Evolutionary conservation across 2,113 vertebrate species (phyloP).

Genomic region (Lethenteron camtschaticum): DNA sequence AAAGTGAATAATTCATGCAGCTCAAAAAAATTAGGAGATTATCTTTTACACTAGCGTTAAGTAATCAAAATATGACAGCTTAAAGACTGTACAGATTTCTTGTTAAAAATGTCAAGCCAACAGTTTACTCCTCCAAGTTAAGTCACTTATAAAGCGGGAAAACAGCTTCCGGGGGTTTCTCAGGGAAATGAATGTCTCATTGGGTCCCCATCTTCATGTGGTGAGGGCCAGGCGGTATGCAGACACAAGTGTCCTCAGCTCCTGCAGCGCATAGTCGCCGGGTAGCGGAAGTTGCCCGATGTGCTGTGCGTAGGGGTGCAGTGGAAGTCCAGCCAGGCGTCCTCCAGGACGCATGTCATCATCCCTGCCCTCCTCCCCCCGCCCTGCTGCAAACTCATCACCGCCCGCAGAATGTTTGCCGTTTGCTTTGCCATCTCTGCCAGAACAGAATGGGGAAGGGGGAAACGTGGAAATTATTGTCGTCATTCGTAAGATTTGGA

Average conservation of each 20-base stretch:
- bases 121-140: background rate
- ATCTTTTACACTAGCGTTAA: background rate
- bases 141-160: background rate
- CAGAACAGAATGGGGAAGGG: background rate
- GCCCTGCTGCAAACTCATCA: slow-evolving; percentile 53
- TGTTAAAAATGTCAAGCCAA: background rate
- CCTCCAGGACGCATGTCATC: slow-evolving; percentile 8
- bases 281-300: slow-evolving; percentile 69
- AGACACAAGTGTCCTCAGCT: slow-evolving; percentile 63
- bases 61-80: slow-evolving; percentile 6
- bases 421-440: slow-evolving; percentile 85
- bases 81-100: background rate
- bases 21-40: too few relatives aligned
- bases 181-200: slow-evolving; percentile 15
- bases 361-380: slow-evolving; percentile 13
- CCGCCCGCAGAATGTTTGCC: slow-evolving; percentile 58
- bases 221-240: slow-evolving; percentile 57
- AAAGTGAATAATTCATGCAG: too few relatives aligned
- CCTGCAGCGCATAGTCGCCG: slow-evolving; percentile 77
- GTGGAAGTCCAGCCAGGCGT: slow-evolving; percentile 25
- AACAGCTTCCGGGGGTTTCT: background rate
- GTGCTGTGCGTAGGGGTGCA: slow-evolving; percentile 49
- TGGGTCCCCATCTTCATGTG: slow-evolving; percentile 18
- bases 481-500: background rate
- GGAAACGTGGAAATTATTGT: background rate